phyloP scores from a whole-genome alignment of 2,888 invertebrate genomes.

The Philhelius pedissequus region DNA sequence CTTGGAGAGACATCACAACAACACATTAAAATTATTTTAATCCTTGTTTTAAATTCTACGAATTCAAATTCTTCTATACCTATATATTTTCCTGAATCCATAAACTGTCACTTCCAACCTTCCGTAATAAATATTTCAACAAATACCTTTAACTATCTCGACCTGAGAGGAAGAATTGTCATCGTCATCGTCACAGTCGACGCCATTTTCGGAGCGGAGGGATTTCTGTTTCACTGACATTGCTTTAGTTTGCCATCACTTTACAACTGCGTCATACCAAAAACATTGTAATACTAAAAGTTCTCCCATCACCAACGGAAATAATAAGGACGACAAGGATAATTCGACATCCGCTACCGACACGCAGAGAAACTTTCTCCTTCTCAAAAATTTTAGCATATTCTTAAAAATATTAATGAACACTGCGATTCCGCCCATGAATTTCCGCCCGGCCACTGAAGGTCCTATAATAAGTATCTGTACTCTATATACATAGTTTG shows the following conservation, averaged over 20 bases:
- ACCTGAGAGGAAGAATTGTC: too few species aligned
- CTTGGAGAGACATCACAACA: too few species aligned
- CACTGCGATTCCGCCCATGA: conserved; percentile 38
- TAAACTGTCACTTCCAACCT: too few species aligned
- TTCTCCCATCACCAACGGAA: not conserved
- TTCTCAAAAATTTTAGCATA: conserved; percentile 49
- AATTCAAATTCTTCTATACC: too few species aligned
- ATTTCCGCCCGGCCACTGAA: not conserved
- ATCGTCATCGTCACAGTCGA: not conserved
- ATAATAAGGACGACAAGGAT: not conserved
- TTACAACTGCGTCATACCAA: not conserved
- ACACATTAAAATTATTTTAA: too few species aligned
- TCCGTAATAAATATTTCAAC: conserved; percentile 48
- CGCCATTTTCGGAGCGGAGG: not conserved
- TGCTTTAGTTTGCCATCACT: not conserved
- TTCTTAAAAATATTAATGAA: conserved; percentile 60
- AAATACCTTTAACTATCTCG: too few species aligned
- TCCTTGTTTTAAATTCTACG: too few species aligned
- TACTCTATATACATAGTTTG: not conserved
- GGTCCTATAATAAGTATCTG: not conserved
- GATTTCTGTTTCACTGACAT: not conserved
- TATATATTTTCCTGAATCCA: too few species aligned
- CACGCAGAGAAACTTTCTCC: conserved; percentile 31
- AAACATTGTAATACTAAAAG: not conserved
- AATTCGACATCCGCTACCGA: not conserved